These are phyloP conservation scores for Marmota flaviventris DNA, from an alignment of 2,113 vertebrate genomes.

Conservation along the genomic window DNA sequence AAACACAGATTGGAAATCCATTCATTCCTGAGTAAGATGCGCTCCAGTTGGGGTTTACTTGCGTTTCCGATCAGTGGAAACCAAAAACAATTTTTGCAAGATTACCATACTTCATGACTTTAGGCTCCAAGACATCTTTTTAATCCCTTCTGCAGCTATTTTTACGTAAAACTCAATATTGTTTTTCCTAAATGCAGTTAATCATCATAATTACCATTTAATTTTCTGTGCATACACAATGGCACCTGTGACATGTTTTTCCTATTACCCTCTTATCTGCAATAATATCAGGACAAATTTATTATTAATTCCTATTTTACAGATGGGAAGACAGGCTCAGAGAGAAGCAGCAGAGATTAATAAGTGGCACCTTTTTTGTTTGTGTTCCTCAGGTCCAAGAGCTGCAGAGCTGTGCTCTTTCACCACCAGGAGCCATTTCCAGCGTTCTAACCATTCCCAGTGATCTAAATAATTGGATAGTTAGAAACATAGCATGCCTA, in stretches of 20 bases:
- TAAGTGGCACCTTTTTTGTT: background rate
- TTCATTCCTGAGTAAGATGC: slow-evolving; percentile 60
- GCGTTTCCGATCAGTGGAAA: slow-evolving; percentile 63
- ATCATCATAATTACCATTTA: background rate
- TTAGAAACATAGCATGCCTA: background rate
- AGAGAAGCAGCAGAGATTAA: background rate
- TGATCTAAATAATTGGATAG: background rate
- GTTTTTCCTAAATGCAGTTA: background rate
- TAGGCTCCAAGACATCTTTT: background rate
- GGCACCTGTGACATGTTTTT: background rate
- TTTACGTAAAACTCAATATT: background rate
- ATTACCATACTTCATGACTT: background rate
- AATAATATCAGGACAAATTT: background rate
- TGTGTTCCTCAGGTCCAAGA: background rate
- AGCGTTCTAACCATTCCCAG: background rate
- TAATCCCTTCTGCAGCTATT: background rate
- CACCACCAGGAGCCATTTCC: background rate
- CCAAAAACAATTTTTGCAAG: slow-evolving; percentile 46
- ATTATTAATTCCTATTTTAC: background rate
- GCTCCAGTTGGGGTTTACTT: slow-evolving; percentile 52
- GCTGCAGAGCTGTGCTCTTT: background rate
- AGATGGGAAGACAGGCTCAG: background rate
- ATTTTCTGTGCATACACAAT: background rate
- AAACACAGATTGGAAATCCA: slow-evolving; percentile 76
- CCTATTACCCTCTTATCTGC: background rate